Base-by-base conservation (phyloP, 1,140 invertebrate species). In the Ceratosolen solmsi region DNA sequence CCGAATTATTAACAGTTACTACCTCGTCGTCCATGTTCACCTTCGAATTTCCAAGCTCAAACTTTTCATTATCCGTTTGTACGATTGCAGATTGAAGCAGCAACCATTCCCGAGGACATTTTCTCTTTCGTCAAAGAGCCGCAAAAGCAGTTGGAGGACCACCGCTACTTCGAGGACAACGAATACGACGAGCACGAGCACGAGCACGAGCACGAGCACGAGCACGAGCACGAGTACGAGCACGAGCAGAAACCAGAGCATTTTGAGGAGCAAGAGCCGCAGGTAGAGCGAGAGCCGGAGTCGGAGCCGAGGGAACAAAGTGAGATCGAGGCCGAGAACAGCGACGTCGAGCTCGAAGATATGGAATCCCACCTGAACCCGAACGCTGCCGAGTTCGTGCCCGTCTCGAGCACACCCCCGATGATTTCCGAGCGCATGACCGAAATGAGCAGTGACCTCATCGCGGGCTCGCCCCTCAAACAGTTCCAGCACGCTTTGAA, bases 291-390 rank as follows among this genome's bases (percentile, higher is more conserved):
- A 30, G 68, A 71, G 63, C 13, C 20, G 51, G 75, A 65, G 11
- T n/a, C 38, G 46, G 54, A 71, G 63, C 13, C 0, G 5, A 3
- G 46, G 51, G 75, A 78, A 36, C 65, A 78, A 22, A 46, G 25
- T n/a, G 49, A 63, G 8, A n/a, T n/a, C n/a, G n/a, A n/a, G n/a
- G n/a, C n/a, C n/a, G 83, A 89, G 1, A 71, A 82, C 13, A 79
- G 79, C 70, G 92, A 93, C 88, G 51, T 3, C 51, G 56, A 58
- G 25, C 56, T 27, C 56, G 25, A 58, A 38, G 92, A 93, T 77
- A 94, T 95, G 94, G 93, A 94, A 78, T 95, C 94, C 63, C 94
- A 94, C 68, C 86, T 95, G 84, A 96, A 96, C 89, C 95, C 95
- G 0, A 93, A 96, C 79, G 95, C 95, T 8, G 94, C 94, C 2